These are phyloP conservation scores for Apotomis turbidana DNA, from an alignment of 2,888 invertebrate genomes.

Conservation along the genomic window DNA sequence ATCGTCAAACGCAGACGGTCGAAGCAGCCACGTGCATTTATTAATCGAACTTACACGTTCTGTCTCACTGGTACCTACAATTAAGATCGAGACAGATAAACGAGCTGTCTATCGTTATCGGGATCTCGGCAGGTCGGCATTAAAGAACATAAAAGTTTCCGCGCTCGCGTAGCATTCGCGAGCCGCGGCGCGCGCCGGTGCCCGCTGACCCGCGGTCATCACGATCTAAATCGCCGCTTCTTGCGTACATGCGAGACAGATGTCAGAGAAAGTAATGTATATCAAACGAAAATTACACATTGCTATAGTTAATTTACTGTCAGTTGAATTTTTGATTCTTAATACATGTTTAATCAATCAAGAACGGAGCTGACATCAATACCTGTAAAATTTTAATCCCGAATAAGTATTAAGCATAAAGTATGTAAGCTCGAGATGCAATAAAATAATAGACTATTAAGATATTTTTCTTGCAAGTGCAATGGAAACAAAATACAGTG, in stretches of 20 bases:
- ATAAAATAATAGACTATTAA: background rate
- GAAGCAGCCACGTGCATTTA: slow-evolving; percentile 60
- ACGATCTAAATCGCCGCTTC: slow-evolving; percentile 57
- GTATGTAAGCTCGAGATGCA: no score
- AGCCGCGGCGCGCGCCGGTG: slow-evolving; percentile 55
- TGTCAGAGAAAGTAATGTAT: background rate
- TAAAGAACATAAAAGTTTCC: slow-evolving; percentile 55
- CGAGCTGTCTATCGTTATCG: slow-evolving; percentile 46
- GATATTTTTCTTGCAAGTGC: background rate
- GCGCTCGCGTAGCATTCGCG: slow-evolving; percentile 55
- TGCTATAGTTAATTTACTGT: no score
- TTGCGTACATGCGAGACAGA: slow-evolving; percentile 44
- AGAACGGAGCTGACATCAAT: no score
- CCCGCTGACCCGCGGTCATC: slow-evolving; percentile 65
- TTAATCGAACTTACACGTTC: slow-evolving; percentile 63
- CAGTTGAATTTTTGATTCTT: no score
- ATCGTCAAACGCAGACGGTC: slow-evolving; percentile 50
- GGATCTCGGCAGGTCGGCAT: slow-evolving; percentile 49
- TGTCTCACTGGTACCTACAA: slow-evolving; percentile 40
- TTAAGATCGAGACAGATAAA: slow-evolving; percentile 38
- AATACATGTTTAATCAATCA: no score
- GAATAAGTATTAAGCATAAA: no score
- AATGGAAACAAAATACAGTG: slow-evolving; percentile 45
- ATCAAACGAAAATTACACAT: background rate
- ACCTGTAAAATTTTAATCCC: no score